Base-by-base conservation (phyloP, 1,140 invertebrate species). In the Plectrocnemia conspersa region DNA sequence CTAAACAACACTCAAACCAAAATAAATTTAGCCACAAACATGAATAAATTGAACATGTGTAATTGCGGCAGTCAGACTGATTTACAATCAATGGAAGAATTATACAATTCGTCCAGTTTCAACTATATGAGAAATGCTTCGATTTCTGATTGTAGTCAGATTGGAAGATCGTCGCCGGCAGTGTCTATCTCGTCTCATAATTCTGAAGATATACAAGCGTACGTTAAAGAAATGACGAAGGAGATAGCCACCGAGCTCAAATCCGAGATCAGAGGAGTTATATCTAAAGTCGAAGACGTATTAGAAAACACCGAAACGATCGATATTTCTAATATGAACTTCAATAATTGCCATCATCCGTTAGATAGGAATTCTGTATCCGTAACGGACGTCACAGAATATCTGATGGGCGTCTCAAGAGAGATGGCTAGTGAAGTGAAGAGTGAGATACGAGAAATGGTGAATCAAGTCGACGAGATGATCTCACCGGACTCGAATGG, bases 391-490 rank as follows among this genome's bases (percentile, higher is more conserved):
- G 82, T 88, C 33, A 82, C 84, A 0, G 82, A 86, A 63, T 86
- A 85, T 64, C 67, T 88, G 7, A 84, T 85, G 76, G 84, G 84
- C 60, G 82, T 86, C 61, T 86, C 85, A 0, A 82, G 79, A 63
- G 84, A 86, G 64, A 85, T 88, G 80, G 84, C 84, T 11, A 85
- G 83, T 52, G 85, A 88, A 69, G 80, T 88, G 7, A 88, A 86
- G 65, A 82, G 83, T 11, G 85, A 88, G 65, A 85, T 88, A 46
- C 74, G 84, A 38, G 82, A 84, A 64, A 78, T 79, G 66, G 77
- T 88, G 11, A 86, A 78, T 64, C 80, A 82, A 22, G 84, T 87
- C 0, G 85, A 87, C 61, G 82, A 82, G 61, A 79, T 86, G 66
- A 81, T 82, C 15, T 80, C 79, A 18, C 80, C 79, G 1, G 78